Evolutionary conservation across 2,888 invertebrate genomes (phyloP), one percentile per base, ranked within the genome.

Genomic region (Dicranocentrus wangi): DNA sequence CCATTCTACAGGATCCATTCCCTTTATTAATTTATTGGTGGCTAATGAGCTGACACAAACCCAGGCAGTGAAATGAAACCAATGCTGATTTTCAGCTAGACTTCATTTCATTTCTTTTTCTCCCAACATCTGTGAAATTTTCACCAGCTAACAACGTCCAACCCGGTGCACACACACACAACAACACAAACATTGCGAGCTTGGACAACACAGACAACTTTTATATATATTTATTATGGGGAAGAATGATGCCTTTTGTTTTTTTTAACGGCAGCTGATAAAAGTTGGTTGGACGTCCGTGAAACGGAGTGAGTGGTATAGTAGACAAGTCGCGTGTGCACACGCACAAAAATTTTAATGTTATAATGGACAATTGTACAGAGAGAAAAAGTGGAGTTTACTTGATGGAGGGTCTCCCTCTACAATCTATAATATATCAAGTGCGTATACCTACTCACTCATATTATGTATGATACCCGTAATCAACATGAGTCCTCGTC

Each of bases 211-310:
- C 39, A 13, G 13, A 39, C 39, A 39, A 39, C 13, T 8, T 8
- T 39, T n/a, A 47, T 47, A 5, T 15, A n/a, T 2, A 47, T 47
- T 13, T n/a, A 47, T 15, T 10, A 47, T 10, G 47, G 2, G 17
- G 47, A 10, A 32, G 60, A 13, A 60, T 60, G 63, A 32, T 10
- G 32, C 3, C n/a, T 32, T 10, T 7, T 32, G 32, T 7, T 32
- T 32, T 32, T 32, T 32, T 32, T 32, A 32, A 21, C 23, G 80
- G 66, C 80, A 80, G 80, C 80, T 73, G 73, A 80, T 73, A 80
- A 80, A 68, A n/a, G n/a, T n/a, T n/a, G n/a, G 61, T 80, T 73
- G 73, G 27, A 68, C 80, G 73, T 80, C 80, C 68, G 80, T 73
- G 80, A 80, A 80, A 72, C 66, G 66, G 28, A 66, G 27, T 55